Conservation (phyloP, 2,113 vertebrate species). For the Nibea albiflora region DNA sequence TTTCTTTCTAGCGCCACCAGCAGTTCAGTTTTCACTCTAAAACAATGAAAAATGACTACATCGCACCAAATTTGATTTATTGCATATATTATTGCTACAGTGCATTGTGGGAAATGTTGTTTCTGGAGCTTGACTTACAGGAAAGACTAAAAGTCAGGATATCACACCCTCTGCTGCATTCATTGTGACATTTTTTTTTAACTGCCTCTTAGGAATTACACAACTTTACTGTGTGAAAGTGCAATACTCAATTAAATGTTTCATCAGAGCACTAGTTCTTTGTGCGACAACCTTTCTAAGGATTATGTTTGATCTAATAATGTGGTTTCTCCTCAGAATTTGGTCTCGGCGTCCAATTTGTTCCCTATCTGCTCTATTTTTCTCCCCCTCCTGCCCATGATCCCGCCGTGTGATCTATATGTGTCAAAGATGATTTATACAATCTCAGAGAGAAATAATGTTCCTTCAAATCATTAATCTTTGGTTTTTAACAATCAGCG, state of each 20-base stretch:
- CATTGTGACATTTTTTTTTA: not conserved
- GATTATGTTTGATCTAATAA: slow-evolving; percentile 31
- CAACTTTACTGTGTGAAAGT: not conserved
- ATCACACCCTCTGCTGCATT: not conserved
- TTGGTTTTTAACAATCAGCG: slow-evolving; percentile 56
- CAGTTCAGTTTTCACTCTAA: too few species aligned
- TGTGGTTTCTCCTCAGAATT: slow-evolving; percentile 35
- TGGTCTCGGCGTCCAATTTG: slow-evolving; percentile 26
- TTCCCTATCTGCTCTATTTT: not conserved
- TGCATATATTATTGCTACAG: too few species aligned
- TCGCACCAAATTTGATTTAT: too few species aligned
- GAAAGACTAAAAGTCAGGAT: not conserved
- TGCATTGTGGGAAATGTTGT: not conserved
- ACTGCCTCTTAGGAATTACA: not conserved
- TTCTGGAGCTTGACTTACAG: not conserved
- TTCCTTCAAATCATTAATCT: slow-evolving; percentile 67
- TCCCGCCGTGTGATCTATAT: slow-evolving; percentile 57
- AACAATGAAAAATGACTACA: too few species aligned
- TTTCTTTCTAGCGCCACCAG: too few species aligned
- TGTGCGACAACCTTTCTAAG: not conserved
- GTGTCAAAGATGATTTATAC: slow-evolving; percentile 68
- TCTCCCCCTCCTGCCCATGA: not conserved
- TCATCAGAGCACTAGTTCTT: slow-evolving; percentile 15
- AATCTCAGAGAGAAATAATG: slow-evolving; percentile 56
- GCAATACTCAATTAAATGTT: not conserved